These are phyloP conservation scores for Falco punctatus DNA, from an alignment of 2,113 vertebrate genomes.

Conservation along the genomic window DNA sequence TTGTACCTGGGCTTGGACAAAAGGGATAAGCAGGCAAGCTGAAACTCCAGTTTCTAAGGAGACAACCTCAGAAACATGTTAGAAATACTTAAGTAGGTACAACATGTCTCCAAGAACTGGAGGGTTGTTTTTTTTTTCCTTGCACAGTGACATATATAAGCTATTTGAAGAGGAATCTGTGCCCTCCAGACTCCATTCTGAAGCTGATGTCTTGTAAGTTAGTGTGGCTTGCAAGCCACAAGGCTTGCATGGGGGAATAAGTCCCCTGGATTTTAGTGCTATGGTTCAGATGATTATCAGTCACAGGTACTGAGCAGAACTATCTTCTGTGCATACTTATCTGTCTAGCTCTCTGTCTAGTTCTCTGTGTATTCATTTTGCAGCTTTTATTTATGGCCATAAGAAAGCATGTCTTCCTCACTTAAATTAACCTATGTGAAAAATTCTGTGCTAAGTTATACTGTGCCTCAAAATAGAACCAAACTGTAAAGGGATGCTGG, in stretches of 20 bases:
- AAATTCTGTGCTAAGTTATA: neutral
- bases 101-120: neutral
- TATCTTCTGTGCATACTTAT: neutral
- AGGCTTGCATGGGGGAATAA: neutral
- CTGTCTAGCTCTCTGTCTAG: neutral
- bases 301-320: neutral
- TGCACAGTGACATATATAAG: neutral
- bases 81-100: conserved; percentile 30
- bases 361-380: neutral
- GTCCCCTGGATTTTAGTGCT: neutral
- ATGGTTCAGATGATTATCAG: neutral
- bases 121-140: neutral
- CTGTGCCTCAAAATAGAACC: neutral
- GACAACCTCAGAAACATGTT: conserved; percentile 17
- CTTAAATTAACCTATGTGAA: neutral
- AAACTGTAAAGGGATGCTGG: neutral
- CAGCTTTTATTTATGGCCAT: neutral
- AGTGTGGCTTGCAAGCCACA: neutral
- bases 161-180: neutral
- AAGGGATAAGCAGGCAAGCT: conserved; percentile 26
- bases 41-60: conserved; percentile 64
- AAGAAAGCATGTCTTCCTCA: neutral
- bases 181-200: neutral
- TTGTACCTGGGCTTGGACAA: neutral
- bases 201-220: neutral